Conservation (phyloP, 2,888 invertebrate species). For the Chydorus sphaericus region DNA sequence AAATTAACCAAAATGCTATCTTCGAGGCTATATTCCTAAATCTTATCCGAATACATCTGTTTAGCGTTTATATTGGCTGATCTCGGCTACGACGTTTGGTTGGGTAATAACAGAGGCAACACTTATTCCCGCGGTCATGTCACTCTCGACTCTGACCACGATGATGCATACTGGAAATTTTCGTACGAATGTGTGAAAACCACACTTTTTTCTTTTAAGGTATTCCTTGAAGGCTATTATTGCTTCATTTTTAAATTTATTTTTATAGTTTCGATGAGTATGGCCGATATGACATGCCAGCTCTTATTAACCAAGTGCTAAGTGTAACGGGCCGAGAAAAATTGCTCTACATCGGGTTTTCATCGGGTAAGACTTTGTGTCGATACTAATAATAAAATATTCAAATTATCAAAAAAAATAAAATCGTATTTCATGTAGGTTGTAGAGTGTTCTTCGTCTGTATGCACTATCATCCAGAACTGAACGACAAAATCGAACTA, state of each 20-base stretch:
- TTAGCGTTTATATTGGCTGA: background rate
- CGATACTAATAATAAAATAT: too few species aligned
- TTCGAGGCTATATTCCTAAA: too few species aligned
- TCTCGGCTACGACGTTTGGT: background rate
- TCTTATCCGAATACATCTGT: too few species aligned
- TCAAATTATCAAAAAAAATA: too few species aligned
- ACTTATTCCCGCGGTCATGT: background rate
- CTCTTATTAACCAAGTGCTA: background rate
- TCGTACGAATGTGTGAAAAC: too few species aligned
- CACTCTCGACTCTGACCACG: constrained; percentile 24
- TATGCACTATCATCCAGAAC: constrained; percentile 20
- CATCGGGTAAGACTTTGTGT: too few species aligned
- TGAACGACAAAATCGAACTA: constrained; percentile 21
- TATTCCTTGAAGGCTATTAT: background rate
- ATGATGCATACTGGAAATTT: background rate
- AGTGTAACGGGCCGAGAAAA: too few species aligned
- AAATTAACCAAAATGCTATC: background rate
- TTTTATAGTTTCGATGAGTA: background rate
- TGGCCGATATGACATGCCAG: background rate
- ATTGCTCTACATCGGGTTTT: too few species aligned
- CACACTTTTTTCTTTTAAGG: background rate
- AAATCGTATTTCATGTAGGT: too few species aligned
- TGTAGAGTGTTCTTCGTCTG: constrained; percentile 28
- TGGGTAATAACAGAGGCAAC: background rate
- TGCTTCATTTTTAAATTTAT: background rate